A percentile compares a stretch with the other conserved stretches of the same genome.
Conservation (phyloP, 2,888 invertebrate species). For the Caenorhabditis sp. region DNA sequence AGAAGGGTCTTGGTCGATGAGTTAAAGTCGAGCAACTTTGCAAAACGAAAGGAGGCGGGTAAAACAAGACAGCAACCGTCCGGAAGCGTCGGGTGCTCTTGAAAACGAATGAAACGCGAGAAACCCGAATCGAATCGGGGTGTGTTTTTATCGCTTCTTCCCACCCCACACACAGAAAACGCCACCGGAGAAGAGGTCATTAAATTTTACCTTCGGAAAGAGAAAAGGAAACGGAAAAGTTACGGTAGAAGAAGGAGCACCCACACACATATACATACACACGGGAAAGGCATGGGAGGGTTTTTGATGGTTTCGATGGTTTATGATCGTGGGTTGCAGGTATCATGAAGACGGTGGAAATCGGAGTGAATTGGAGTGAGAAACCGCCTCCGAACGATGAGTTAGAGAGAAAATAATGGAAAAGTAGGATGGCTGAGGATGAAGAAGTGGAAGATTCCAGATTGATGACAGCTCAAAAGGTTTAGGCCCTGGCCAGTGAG, state of each 20-base stretch:
- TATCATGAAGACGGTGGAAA: no score
- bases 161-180: conserved; percentile 6
- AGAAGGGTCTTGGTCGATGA: neutral
- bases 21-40: no score
- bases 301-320: conserved; percentile 11
- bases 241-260: conserved; percentile 32
- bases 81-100: conserved; percentile 21
- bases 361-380: conserved; percentile 5
- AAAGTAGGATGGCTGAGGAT: neutral
- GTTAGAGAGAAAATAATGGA: no score
- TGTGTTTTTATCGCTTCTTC: conserved; percentile 27
- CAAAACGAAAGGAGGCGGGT: neutral
- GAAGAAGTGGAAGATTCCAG: neutral
- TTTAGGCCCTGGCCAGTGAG: no score
- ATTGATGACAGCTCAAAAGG: no score
- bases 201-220: conserved; percentile 16
- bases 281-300: neutral
- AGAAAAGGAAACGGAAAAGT: conserved; percentile 1
- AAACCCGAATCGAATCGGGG: conserved; percentile 17
- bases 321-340: conserved; percentile 2
- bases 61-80: conserved; percentile 2
- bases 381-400: neutral
- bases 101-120: conserved; percentile 42
- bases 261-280: conserved; percentile 2
- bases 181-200: conserved; percentile 14